Base-by-base conservation (phyloP, 2,797 vertebrate genomes). In the Distichodus sexfasciatus region DNA sequence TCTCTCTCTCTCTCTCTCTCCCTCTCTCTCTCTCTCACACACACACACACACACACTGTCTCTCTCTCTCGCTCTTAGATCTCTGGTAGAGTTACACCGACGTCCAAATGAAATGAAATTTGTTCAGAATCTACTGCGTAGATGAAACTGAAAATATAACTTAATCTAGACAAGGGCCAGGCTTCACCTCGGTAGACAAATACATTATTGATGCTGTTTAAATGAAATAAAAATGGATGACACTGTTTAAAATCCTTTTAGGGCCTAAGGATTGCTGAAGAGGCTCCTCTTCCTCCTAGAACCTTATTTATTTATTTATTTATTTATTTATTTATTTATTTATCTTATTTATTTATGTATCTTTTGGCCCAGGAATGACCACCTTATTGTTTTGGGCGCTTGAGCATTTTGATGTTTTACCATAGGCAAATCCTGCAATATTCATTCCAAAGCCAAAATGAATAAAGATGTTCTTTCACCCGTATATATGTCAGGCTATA, bases 71-170 rank as follows among this genome's bases (percentile, higher is more conserved):
- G 19, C 17, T 65, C 53, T 43, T 44, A 28, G 60, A 15, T 24
- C 3, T 21, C 7, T 29, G 62, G 33, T 64, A 53, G 64, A 73
- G 46, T 23, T 28, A 69, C 14, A 15, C 35, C 31, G 46, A 60
- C 3, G 40, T 29, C n/a, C 8, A 67, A 47, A 67, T 21, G 7
- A 31, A 50, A 38, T 40, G 11, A 40, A 59, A 28, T 23, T 8
- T 10, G 21, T 59, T 50, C 36, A 60, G 15, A 48, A 63, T 28
- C 14, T 3, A 24, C 19, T 24, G 21, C 17, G 23, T 14, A 7
- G 29, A 12, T 10, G 14, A 24, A 12, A 41, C n/a, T 24, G 6
- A 48, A 3, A 19, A 21, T 11, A 23, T n/a, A 29, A 9, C 15
- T 51, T 17, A 46, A 46, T 46, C 17, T 21, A 46, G 43, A 46